Conservation (phyloP, 2,888 invertebrate genomes). For the Agrilus cyanescens region DNA sequence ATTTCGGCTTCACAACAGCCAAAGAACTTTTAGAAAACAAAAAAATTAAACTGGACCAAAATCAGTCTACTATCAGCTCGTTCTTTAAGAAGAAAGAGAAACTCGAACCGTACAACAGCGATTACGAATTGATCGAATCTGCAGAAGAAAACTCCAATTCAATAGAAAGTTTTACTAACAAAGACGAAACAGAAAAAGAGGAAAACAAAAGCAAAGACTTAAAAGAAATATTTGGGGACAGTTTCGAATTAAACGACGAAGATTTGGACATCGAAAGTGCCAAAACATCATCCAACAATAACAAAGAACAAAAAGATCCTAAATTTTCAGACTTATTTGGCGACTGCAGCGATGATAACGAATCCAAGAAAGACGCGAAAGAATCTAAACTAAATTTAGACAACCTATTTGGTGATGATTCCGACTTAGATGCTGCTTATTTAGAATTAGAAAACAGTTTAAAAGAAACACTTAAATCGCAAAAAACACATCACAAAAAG, state of each 20-base stretch:
- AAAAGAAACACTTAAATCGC: too few relatives aligned
- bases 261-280: too few relatives aligned
- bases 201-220: constrained; percentile 8
- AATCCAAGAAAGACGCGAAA: not conserved
- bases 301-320: constrained; percentile 27
- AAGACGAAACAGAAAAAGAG: constrained; percentile 7
- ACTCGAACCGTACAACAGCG: not conserved
- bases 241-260: too few relatives aligned
- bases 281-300: constrained; percentile 3
- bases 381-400: constrained; percentile 25
- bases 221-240: constrained; percentile 12
- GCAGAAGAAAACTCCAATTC: not conserved
- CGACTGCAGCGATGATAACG: too few relatives aligned
- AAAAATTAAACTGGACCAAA: constrained; percentile 15
- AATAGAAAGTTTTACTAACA: constrained; percentile 8
- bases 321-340: constrained; percentile 18
- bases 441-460: constrained; percentile 4
- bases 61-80: constrained; percentile 9
- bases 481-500: not conserved
- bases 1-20: constrained; percentile 19
- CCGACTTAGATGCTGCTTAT: constrained; percentile 31
- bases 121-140: not conserved
- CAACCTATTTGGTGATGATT: constrained; percentile 42
- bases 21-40: constrained; percentile 15
- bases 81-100: constrained; percentile 11